Evolutionary conservation across 2,113 vertebrate genomes (phyloP), one percentile per base, ranked within the genome.

Genomic region (Calyptomena viridis): DNA sequence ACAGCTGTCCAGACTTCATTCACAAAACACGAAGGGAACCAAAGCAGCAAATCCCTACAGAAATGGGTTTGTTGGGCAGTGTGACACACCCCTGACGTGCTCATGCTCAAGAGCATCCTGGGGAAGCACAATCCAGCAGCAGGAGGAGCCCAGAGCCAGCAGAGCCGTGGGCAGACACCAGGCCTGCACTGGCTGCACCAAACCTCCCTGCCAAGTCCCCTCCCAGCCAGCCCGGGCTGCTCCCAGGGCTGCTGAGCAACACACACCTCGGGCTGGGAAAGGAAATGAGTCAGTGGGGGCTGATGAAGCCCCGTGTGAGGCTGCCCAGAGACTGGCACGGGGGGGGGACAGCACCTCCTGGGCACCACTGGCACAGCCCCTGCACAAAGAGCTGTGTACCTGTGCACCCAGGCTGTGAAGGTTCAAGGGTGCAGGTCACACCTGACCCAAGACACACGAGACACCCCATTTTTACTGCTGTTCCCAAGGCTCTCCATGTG

Each of bases 221-320:
- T 63, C 84, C 35, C 39, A 28, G 60, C 0, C 5, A 86, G 21
- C 13, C n/a, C 0, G 2, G 7, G 39, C 69, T 20, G 62, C 53
- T 73, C 30, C 90, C 71, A 42, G 18, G 44, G 94, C 90, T 80
- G 92, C 85, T 40, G 58, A 93, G 82, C 15, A 80, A 27, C 18
- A 69, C 52, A 39, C 2, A 33, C 7, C 92, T 17, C 16, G 17
- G 68, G 16, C 87, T 87, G 73, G 1, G 1, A 75, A 87, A 78
- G 56, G 71, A 93, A 94, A 68, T 79, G 77, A 95, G 53, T 96
- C 94, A 88, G 12, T 1, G 35, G 42, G 56, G 69, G n/a, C 85
- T 66, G 50, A n/a, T 8, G 58, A 85, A 90, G 78, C 58, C 90
- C n/a, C n/a, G n/a, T n/a, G n/a, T n/a, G n/a, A n/a, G n/a, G n/a